A percentile compares a stretch with the other conserved stretches of the same genome.
These are phyloP conservation scores for Dermochelys coriacea DNA, from an alignment of 2,797 vertebrate genomes.

Conservation along the genomic window DNA sequence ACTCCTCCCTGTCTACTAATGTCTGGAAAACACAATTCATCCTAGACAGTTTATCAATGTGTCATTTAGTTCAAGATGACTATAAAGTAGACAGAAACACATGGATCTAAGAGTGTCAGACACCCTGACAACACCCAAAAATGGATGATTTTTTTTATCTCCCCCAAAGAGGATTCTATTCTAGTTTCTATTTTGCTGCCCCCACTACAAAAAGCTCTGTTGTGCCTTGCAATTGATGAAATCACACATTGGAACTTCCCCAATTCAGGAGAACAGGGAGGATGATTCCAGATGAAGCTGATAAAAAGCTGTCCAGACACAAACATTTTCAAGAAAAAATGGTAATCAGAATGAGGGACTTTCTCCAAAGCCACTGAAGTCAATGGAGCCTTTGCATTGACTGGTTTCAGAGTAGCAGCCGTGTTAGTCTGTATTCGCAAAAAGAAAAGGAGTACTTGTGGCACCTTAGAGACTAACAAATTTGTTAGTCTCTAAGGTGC, in stretches of 20 bases:
- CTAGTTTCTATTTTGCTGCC: neutral
- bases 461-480: too few relatives aligned
- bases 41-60: constrained; percentile 44
- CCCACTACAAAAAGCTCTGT: neutral
- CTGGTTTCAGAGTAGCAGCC: too few relatives aligned
- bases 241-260: neutral
- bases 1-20: constrained; percentile 25
- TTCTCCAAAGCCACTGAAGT: neutral
- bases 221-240: neutral
- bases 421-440: too few relatives aligned
- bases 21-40: constrained; percentile 39
- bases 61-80: constrained; percentile 45
- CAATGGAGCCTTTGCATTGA: accelerated
- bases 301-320: neutral
- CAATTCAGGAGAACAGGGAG: neutral
- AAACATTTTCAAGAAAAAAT: neutral
- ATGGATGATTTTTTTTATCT: neutral
- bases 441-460: too few relatives aligned
- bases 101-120: constrained; percentile 21
- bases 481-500: too few relatives aligned
- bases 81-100: constrained; percentile 39
- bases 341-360: neutral
- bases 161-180: neutral
- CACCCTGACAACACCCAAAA: neutral
- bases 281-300: neutral